Percentiles rank a stretch among this genome's conserved stretches.
Conservation (phyloP, 2,888 invertebrate species). For the Acleris laterana region DNA sequence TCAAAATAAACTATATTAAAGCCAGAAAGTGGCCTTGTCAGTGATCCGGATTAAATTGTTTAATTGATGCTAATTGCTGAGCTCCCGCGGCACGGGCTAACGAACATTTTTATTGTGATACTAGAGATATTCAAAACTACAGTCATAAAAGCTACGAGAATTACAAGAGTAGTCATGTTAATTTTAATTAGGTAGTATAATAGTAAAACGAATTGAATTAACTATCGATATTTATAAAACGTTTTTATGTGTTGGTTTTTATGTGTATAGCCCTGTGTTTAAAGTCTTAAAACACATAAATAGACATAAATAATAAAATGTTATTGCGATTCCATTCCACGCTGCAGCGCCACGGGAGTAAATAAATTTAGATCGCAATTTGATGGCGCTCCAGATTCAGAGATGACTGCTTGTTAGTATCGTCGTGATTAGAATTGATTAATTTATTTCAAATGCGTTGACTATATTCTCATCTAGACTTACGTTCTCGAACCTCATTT, state of each 20-base stretch:
- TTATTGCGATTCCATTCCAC: conserved; percentile 4
- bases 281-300: conserved; percentile 5
- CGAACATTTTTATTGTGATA: conserved; percentile 39
- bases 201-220: conserved; percentile 2
- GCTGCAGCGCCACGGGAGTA: conserved; percentile 20
- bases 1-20: conserved; percentile 29
- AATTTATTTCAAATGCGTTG: conserved; percentile 4
- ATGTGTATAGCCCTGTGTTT: background rate
- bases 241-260: background rate
- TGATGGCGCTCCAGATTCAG: conserved; percentile 17
- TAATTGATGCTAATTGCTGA: conserved; percentile 61
- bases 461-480: background rate
- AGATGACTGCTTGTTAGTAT: conserved; percentile 12
- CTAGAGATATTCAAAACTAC: conserved; percentile 22
- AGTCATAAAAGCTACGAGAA: background rate
- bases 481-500: background rate
- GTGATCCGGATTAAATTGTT: conserved; percentile 55
- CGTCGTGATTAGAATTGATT: conserved; percentile 8
- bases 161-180: conserved; percentile 6
- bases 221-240: conserved; percentile 1
- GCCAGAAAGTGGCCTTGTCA: conserved; percentile 28
- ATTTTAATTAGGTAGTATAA: background rate
- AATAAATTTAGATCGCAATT: conserved; percentile 30
- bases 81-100: conserved; percentile 43
- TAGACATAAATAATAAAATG: conserved; percentile 11